These are phyloP conservation scores for Rhynchophorus ferrugineus DNA, from an alignment of 1,140 invertebrate species.

Conservation along the genomic window DNA sequence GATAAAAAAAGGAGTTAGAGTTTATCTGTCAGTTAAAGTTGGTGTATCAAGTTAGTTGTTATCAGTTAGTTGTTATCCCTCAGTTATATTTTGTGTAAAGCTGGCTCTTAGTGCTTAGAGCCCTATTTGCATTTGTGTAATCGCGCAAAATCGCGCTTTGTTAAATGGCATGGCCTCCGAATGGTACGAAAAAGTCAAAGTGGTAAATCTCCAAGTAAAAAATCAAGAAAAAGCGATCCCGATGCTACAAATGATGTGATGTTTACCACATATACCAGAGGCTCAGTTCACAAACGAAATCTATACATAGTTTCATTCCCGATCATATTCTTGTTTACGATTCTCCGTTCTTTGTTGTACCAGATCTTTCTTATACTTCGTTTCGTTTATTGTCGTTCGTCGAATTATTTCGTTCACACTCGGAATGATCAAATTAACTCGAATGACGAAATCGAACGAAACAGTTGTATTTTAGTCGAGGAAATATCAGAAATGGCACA, in stretches of 20 bases:
- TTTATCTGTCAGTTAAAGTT: too few species aligned
- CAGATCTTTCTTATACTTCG: slow-evolving; percentile 78
- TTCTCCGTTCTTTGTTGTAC: slow-evolving; percentile 70
- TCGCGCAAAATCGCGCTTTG: too few species aligned
- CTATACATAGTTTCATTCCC: slow-evolving; percentile 79
- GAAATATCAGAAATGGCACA: slow-evolving; percentile 48
- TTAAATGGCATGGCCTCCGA: slow-evolving; percentile 28
- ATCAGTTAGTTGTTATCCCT: too few species aligned
- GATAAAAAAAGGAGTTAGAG: too few species aligned
- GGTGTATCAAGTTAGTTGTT: too few species aligned
- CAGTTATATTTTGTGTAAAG: too few species aligned
- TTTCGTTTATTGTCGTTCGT: slow-evolving; percentile 71
- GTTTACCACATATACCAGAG: slow-evolving; percentile 31
- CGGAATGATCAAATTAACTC: slow-evolving; percentile 51
- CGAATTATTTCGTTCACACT: slow-evolving; percentile 48
- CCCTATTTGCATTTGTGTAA: too few species aligned
- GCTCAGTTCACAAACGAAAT: slow-evolving; percentile 77
- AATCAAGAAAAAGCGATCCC: slow-evolving; percentile 38
- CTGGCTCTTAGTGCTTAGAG: too few species aligned
- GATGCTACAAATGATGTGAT: slow-evolving; percentile 36
- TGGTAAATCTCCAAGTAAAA: slow-evolving; percentile 40
- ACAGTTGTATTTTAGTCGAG: slow-evolving; percentile 37
- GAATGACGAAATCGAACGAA: slow-evolving; percentile 36
- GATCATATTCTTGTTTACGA: slow-evolving; percentile 74
- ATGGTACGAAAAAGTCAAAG: slow-evolving; percentile 41